A percentile compares a stretch with the other conserved stretches of the same genome.
phyloP scores from a whole-genome alignment of 2,113 vertebrate genomes.

The Orthonyx spaldingii region DNA sequence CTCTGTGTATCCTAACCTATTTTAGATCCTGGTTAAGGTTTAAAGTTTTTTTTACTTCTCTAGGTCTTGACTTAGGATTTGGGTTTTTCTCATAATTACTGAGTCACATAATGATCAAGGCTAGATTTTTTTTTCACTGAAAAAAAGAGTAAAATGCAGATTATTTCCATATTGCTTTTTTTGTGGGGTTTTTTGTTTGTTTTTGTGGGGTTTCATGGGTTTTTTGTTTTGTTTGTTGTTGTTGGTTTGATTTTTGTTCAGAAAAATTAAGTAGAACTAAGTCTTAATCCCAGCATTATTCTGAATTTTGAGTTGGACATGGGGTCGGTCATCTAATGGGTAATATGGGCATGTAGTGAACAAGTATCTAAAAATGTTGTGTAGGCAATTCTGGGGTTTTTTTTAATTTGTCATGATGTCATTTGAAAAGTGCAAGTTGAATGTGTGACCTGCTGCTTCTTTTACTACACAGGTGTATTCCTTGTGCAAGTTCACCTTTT shows the following conservation, averaged over 20 bases:
- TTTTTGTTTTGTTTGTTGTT: background rate
- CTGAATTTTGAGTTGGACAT: background rate
- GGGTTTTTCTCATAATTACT: background rate
- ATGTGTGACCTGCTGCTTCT: background rate
- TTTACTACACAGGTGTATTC: slow-evolving; percentile 84
- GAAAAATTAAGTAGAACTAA: background rate
- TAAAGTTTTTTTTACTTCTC: background rate
- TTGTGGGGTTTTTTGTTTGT: background rate
- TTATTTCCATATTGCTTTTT: background rate
- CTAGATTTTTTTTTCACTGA: background rate
- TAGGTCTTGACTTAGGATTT: background rate
- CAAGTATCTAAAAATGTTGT: background rate
- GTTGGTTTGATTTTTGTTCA: background rate
- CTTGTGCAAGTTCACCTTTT: slow-evolving; percentile 91
- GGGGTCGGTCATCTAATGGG: accelerated
- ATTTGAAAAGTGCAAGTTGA: background rate
- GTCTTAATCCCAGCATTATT: background rate
- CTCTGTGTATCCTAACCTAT: background rate
- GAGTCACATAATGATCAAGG: background rate
- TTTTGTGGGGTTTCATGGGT: background rate
- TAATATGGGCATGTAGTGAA: background rate
- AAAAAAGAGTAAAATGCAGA: background rate
- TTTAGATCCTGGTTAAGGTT: background rate
- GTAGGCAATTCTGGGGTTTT: background rate
- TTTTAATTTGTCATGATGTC: background rate